A percentile compares a stretch with the other conserved stretches of the same genome.
Conservation (phyloP, 2,797 vertebrate genomes). For the Enteromius unitaeniatus region DNA sequence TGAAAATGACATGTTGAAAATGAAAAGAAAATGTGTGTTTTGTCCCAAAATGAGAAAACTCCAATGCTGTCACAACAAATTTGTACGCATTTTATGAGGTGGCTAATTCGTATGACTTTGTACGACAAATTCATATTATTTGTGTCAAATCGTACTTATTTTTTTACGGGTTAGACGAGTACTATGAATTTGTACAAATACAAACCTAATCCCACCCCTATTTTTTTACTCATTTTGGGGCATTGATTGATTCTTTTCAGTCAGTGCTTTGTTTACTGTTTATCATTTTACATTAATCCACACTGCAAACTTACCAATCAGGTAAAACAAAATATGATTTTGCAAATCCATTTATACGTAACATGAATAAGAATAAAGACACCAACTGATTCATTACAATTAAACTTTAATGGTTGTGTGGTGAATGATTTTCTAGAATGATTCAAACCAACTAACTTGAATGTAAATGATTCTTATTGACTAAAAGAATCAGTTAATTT, state of each 20-base stretch:
- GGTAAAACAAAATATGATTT: not conserved
- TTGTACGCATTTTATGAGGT: not conserved
- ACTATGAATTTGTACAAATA: no score
- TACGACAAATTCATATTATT: not conserved
- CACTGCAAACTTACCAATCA: not conserved
- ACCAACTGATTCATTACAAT: not conserved
- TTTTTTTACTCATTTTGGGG: no score
- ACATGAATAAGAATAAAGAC: not conserved
- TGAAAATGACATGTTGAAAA: no score
- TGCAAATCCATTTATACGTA: not conserved
- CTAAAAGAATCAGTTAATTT: no score
- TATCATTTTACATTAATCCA: not conserved
- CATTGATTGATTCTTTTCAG: not conserved
- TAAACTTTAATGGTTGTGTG: not conserved
- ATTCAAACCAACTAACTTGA: not conserved
- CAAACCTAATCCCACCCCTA: no score
- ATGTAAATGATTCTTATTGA: not conserved
- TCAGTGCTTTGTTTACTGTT: not conserved
- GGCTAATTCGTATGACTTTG: not conserved
- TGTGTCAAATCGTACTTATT: no score
- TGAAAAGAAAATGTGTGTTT: no score
- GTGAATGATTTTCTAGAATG: not conserved
- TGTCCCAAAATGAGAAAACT: no score
- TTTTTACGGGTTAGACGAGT: no score
- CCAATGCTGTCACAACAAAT: not conserved